Evolutionary conservation across 2,797 vertebrate genomes (phyloP).

Genomic region (Tauraco hartlaubi): DNA sequence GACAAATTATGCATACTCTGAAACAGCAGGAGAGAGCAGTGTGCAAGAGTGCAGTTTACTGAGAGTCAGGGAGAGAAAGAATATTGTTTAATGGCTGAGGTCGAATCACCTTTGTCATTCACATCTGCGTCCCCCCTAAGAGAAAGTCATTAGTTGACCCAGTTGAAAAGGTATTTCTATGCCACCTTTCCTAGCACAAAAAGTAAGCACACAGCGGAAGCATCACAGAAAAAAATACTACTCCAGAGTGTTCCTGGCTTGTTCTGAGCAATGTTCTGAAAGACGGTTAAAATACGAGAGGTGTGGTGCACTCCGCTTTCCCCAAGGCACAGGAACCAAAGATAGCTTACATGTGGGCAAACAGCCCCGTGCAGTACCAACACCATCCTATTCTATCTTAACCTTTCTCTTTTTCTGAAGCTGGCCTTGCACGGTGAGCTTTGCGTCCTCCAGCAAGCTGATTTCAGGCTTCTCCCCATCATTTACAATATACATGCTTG

Average conservation of each 20-base stretch:
- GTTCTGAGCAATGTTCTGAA: neutral
- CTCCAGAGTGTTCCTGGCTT: neutral
- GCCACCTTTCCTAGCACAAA: neutral
- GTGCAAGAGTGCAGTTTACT: neutral
- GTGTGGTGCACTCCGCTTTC: neutral
- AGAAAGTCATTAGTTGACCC: constrained; percentile 3
- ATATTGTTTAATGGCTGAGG: constrained; percentile 32
- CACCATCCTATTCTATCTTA: neutral
- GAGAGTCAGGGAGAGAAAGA: constrained; percentile 6
- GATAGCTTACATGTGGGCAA: neutral
- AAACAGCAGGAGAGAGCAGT: neutral
- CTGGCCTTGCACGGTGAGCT: neutral
- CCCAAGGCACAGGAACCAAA: neutral
- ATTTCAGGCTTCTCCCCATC: neutral
- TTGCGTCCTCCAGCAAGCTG: neutral
- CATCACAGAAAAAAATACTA: neutral
- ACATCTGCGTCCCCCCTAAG: neutral
- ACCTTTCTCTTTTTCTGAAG: neutral
- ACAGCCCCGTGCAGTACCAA: neutral
- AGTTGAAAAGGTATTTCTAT: constrained; percentile 3
- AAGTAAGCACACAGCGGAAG: neutral
- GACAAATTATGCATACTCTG: neutral
- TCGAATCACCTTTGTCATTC: constrained; percentile 54
- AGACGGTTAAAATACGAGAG: neutral
- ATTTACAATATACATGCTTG: neutral